Percentiles rank a stretch among this genome's conserved stretches.
These are phyloP conservation scores for Ditylenchus dipsaci DNA, from an alignment of 1,140 invertebrate species.

Conservation along the genomic window DNA sequence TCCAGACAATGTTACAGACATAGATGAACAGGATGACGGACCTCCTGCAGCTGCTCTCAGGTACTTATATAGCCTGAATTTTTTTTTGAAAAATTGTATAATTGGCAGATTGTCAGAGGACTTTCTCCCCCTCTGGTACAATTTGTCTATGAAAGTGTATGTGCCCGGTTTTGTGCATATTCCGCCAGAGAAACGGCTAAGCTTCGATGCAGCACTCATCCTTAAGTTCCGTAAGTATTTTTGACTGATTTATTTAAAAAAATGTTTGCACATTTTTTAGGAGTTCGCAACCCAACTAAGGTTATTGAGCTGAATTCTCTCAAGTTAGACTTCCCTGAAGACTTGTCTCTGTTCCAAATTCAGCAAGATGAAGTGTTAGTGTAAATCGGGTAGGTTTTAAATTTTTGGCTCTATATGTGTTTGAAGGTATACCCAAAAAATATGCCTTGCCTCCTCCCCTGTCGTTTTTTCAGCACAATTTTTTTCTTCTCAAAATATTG, in stretches of 20 bases:
- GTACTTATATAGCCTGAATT: no score
- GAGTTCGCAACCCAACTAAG: slow-evolving; percentile 29
- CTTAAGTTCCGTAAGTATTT: slow-evolving; percentile 31
- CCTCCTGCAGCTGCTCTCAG: neutral
- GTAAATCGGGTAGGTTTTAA: neutral
- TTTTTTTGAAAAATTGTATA: neutral
- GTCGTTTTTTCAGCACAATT: no score
- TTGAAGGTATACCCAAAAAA: no score
- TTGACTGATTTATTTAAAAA: no score
- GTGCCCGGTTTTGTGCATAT: slow-evolving; percentile 41
- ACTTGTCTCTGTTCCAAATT: neutral
- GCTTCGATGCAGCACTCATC: slow-evolving; percentile 41
- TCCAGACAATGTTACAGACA: neutral
- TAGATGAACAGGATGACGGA: neutral
- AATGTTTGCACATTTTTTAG: no score
- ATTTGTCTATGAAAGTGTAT: slow-evolving; percentile 45
- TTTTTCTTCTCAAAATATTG: neutral
- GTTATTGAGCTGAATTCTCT: slow-evolving; percentile 45
- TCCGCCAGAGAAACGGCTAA: slow-evolving; percentile 39
- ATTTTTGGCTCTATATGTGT: no score
- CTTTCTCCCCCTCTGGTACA: slow-evolving; percentile 43
- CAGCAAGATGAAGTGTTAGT: neutral
- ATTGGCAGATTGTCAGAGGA: slow-evolving; percentile 36
- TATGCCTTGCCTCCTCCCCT: no score
- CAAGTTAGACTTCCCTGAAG: slow-evolving; percentile 31